Evolutionary conservation across 1,140 invertebrate species (phyloP).

Genomic region (Platyura marginata): DNA sequence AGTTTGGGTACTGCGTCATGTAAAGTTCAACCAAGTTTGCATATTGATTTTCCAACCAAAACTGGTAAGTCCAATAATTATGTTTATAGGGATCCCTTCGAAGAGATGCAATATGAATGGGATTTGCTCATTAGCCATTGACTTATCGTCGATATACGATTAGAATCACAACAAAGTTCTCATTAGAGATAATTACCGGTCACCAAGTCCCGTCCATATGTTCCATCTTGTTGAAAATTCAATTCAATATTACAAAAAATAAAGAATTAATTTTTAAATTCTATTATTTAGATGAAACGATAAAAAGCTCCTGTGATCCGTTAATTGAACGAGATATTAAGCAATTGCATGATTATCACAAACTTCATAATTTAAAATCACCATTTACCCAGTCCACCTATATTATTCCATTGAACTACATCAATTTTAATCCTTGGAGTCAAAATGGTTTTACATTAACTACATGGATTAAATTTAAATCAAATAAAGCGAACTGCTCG

Average conservation of each 20-base stretch:
- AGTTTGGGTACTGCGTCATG: conserved; percentile 9
- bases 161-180: too few relatives aligned
- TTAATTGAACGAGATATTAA: conserved; percentile 14
- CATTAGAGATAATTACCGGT: too few relatives aligned
- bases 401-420: conserved; percentile 14
- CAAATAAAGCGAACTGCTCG: too few relatives aligned
- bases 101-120: too few relatives aligned
- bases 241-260: background rate
- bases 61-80: too few relatives aligned
- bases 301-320: conserved; percentile 13
- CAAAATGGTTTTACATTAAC: conserved; percentile 17
- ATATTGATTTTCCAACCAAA: too few relatives aligned
- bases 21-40: conserved; percentile 12
- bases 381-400: conserved; percentile 18
- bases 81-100: too few relatives aligned
- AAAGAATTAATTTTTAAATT: conserved; percentile 2
- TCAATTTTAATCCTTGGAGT: conserved; percentile 15
- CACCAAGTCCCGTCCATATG: too few relatives aligned
- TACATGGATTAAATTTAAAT: conserved; percentile 18
- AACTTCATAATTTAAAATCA: conserved; percentile 12
- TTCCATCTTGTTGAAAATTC: too few relatives aligned
- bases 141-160: too few relatives aligned
- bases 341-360: conserved; percentile 14
- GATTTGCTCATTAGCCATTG: too few relatives aligned
- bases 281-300: conserved; percentile 12